Base-by-base conservation (phyloP, 2,113 vertebrate genomes). In the Nerophis lumbriciformis region DNA sequence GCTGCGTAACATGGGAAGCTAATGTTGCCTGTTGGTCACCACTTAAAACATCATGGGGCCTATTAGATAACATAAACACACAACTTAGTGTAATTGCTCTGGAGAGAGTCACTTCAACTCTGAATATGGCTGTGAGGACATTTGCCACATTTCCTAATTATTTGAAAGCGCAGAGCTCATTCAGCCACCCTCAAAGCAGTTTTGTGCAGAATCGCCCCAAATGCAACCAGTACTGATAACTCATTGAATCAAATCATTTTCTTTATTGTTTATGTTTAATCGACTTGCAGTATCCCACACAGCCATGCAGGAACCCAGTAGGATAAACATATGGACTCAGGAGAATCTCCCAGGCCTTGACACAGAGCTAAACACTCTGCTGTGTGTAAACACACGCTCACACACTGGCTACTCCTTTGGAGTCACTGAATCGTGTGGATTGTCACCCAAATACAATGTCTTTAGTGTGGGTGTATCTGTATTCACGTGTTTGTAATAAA, bases 41-140 rank as follows among this genome's bases (percentile, higher is more conserved):
- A 59, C 65, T 48, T 61, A 28, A 48, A 52, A 78, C 71, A 73
- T 80, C 79, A 83, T 28, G 73, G 80, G 88, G 68, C 83, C 73
- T 75, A 77, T 85, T 88, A 86, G 79, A 76, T 73, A 81, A 79
- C 76, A 78, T 85, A 90, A 90, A 90, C 88, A 90, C 73, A 76
- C 75, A 88, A 79, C 77, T 85, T 86, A 82, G 71, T 53, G 39
- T 85, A 88, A 88, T 88, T 75, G 85, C 83, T 77, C 86, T 63
- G 63, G 78, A 85, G 78, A 85, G 76, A 83, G 65, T 73, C 80
- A 82, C 77, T 79, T 85, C 83, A 71, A 72, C 82, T 79, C 61
- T 70, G 72, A 71, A 81, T 80, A 75, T 51, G 66, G 28, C 56
- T 66, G 53, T 52, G n/a, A 72, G 52, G 39, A 53, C 51, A n/a